Evolutionary conservation across 2,888 invertebrate species (phyloP).

Genomic region (Monoplex corrugatus): DNA sequence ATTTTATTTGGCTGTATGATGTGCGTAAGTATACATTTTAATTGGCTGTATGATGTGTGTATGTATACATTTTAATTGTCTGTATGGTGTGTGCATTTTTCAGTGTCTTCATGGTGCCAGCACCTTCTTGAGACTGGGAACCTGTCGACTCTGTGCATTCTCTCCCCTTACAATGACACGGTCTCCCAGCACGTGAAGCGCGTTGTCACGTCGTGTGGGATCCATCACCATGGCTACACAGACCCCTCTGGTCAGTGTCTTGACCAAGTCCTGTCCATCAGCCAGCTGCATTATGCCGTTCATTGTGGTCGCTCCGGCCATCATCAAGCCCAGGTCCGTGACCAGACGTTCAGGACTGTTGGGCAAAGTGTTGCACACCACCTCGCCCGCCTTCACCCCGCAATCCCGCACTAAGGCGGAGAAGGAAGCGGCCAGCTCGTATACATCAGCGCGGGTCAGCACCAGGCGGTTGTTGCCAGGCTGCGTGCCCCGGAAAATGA

Average conservation of each 20-base stretch:
- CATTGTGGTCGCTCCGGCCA: conserved; percentile 44
- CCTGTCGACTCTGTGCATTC: background rate
- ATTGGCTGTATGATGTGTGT: too few species aligned
- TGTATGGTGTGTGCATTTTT: too few species aligned
- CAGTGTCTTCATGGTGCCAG: too few species aligned
- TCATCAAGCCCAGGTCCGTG: conserved; percentile 45
- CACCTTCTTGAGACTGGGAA: background rate
- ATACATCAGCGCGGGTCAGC: background rate
- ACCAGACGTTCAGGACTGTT: conserved; percentile 44
- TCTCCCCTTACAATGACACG: background rate
- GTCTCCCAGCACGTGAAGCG: background rate
- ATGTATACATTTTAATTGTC: too few species aligned
- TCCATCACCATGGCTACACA: conserved; percentile 3
- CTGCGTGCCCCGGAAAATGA: conserved; percentile 12
- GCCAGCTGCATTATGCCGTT: conserved; percentile 40
- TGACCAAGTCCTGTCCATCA: conserved; percentile 43
- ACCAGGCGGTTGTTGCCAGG: background rate
- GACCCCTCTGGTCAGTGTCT: background rate
- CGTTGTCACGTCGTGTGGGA: background rate
- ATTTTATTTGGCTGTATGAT: too few species aligned
- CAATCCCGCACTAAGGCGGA: background rate
- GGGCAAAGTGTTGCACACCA: conserved; percentile 49
- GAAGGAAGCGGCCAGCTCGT: conserved; percentile 32
- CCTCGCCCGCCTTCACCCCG: conserved; percentile 40
- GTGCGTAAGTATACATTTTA: too few species aligned